These are phyloP conservation scores for Turritopsis rubra DNA, from an alignment of 30 jellyfish, hydroid and myxozoan genomes.

Conservation along the genomic window DNA sequence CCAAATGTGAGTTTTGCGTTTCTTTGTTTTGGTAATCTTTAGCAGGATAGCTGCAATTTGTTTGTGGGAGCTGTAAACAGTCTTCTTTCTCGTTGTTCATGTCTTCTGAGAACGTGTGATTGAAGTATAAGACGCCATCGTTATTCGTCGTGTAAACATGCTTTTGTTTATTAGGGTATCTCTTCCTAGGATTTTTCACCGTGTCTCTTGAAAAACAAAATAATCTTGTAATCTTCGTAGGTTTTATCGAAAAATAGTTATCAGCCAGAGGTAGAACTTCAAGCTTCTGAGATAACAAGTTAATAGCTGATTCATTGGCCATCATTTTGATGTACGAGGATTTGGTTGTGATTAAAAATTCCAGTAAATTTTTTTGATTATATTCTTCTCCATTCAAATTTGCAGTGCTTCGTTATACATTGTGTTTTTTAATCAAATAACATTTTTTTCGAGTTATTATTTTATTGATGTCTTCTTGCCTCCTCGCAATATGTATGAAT, in stretches of 20 bases:
- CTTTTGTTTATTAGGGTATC: not conserved
- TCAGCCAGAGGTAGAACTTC: conserved; percentile 5
- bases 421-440: not conserved
- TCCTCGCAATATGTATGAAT: conserved; percentile 14
- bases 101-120: not conserved
- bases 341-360: not conserved
- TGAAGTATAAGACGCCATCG: not conserved
- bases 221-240: not conserved
- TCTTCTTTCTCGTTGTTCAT: not conserved
- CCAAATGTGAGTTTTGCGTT: not conserved
- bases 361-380: not conserved
- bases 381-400: not conserved
- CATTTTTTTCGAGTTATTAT: not conserved
- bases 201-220: conserved; percentile 2
- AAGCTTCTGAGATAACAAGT: not conserved
- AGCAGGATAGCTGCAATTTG: not conserved
- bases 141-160: not conserved
- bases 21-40: not conserved
- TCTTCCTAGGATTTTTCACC: not conserved
- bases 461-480: not conserved
- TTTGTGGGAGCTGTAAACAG: not conserved
- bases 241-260: not conserved
- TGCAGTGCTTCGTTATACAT: not conserved
- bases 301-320: conserved; percentile 8
- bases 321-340: too few species aligned